Percentiles rank a stretch among this genome's conserved stretches.
phyloP scores from a whole-genome alignment of 53 echinoderm and acorn worm species.

The Echinometra lucunter region DNA sequence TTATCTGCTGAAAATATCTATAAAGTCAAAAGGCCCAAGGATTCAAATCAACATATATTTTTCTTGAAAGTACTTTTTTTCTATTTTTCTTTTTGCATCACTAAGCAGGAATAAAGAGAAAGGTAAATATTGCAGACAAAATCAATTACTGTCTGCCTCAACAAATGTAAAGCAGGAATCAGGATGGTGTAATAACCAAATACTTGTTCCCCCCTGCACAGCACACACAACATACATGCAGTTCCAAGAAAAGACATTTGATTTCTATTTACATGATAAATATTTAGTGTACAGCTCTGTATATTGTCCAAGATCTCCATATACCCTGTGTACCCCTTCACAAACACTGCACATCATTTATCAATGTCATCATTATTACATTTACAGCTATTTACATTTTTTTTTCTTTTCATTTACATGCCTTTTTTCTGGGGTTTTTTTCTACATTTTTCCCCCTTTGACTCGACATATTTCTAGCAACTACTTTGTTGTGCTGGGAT shows the following conservation, averaged over 20 bases:
- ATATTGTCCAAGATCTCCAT: no score
- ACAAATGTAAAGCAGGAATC: no score
- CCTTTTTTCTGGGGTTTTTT: no score
- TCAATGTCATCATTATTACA: not conserved
- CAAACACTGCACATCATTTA: constrained; percentile 29
- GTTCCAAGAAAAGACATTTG: not conserved
- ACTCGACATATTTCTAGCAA: not conserved
- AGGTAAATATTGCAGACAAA: no score
- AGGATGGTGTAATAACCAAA: not conserved
- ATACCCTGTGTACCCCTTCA: not conserved
- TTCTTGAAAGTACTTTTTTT: no score
- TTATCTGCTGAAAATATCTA: no score
- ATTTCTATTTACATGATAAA: constrained; percentile 27
- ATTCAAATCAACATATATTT: no score
- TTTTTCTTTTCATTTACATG: not conserved
- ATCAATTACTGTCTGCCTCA: no score
- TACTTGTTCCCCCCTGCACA: not conserved
- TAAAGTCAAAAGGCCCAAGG: no score
- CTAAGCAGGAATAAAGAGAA: no score
- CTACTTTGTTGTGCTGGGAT: not conserved
- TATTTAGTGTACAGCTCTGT: constrained; percentile 37
- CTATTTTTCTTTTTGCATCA: no score
- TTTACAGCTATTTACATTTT: not conserved
- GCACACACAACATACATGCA: not conserved
- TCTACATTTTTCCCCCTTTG: not conserved